Conservation (phyloP, 2,797 vertebrate genomes). For the Liparis tanakae region DNA sequence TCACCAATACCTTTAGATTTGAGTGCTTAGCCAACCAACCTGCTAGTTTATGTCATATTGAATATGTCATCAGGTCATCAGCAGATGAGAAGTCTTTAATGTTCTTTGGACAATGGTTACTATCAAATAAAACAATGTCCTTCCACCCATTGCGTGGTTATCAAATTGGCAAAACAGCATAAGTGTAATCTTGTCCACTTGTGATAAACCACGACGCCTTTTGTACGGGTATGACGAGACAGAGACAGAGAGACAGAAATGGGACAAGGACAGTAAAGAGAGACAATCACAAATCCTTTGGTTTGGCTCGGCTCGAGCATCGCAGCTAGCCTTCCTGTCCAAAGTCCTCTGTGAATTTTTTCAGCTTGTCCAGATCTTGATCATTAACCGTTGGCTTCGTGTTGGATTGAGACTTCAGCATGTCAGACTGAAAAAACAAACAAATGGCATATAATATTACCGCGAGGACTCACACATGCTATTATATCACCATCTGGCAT, state of each 20-base stretch:
- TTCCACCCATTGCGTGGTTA: slow-evolving; percentile 52
- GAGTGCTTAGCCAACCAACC: slow-evolving; percentile 39
- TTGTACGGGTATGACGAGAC: slow-evolving; percentile 53
- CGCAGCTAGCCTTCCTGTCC: slow-evolving; percentile 95
- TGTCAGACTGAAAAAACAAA: slow-evolving; percentile 85
- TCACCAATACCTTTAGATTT: slow-evolving; percentile 36
- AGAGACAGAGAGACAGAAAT: slow-evolving; percentile 40
- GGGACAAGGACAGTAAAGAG: slow-evolving; percentile 54
- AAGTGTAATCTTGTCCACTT: slow-evolving; percentile 32
- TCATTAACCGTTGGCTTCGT: slow-evolving; percentile 98
- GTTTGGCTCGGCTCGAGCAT: slow-evolving; percentile 49
- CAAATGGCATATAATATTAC: slow-evolving; percentile 1
- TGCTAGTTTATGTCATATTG: slow-evolving; percentile 10
- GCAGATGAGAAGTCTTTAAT: slow-evolving; percentile 29
- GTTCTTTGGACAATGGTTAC: slow-evolving; percentile 59
- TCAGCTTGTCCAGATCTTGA: slow-evolving; percentile 94
- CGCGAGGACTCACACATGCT: neutral
- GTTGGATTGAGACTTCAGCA: slow-evolving; percentile 88
- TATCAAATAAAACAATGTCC: slow-evolving; percentile 44
- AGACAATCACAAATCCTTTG: slow-evolving; percentile 73
- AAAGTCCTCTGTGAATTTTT: slow-evolving; percentile 99
- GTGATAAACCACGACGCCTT: slow-evolving; percentile 35
- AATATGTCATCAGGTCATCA: slow-evolving; percentile 37
- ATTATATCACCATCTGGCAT: neutral
- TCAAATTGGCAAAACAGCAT: slow-evolving; percentile 44